Evolutionary conservation across 2,113 vertebrate genomes (phyloP).

Genomic region (Alces alces): DNA sequence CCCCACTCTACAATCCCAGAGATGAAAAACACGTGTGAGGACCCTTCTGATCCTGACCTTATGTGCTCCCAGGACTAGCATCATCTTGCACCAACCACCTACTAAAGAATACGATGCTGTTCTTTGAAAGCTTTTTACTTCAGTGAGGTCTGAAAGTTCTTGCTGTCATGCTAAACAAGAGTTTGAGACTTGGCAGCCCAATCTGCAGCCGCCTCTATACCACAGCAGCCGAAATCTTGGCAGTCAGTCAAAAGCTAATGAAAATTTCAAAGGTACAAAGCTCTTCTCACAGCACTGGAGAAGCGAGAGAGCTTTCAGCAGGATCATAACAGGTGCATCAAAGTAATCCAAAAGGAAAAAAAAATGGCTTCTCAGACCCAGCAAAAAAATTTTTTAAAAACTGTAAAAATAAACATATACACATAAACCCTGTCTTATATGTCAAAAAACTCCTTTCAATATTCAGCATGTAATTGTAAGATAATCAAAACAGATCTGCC

Average conservation of each 20-base stretch:
- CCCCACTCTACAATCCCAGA: fast-evolving
- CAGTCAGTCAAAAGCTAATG: conserved; percentile 70
- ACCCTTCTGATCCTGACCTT: not conserved
- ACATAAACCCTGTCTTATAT: not conserved
- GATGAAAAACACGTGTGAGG: not conserved
- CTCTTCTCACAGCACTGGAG: conserved; percentile 48
- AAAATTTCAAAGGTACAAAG: conserved; percentile 76
- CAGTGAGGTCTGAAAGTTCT: not conserved
- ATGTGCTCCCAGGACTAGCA: not conserved
- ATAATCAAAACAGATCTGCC: conserved; percentile 41
- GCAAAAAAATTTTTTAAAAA: not conserved
- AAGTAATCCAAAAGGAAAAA: conserved; percentile 19
- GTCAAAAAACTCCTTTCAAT: not conserved
- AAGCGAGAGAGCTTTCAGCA: conserved; percentile 64
- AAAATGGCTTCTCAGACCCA: not conserved
- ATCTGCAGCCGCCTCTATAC: not conserved
- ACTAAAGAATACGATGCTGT: not conserved
- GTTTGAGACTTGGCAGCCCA: conserved; percentile 15
- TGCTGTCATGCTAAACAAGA: not conserved
- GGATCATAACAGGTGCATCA: conserved; percentile 57
- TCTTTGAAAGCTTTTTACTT: not conserved
- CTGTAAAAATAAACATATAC: not conserved
- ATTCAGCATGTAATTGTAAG: not conserved
- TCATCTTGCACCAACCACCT: not conserved
- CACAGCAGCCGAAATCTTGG: conserved; percentile 37